Evolutionary conservation across 2,797 vertebrate species (phyloP), one percentile per base, ranked within the genome.

Genomic region (Rousettus madagascariensis): DNA sequence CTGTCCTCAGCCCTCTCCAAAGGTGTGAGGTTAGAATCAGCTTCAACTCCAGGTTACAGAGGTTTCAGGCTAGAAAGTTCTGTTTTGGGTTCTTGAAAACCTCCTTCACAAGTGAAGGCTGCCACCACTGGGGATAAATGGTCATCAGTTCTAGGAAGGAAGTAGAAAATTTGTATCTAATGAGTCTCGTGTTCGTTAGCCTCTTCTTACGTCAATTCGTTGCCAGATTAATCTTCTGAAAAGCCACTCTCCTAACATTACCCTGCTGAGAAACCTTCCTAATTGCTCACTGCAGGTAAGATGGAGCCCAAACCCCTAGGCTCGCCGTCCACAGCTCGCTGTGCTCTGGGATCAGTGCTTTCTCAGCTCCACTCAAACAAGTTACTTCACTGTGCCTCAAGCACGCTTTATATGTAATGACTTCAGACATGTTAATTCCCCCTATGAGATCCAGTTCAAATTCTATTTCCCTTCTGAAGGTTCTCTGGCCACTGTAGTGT

Each of bases 51-150:
- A 78, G 26, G 3, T 88, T 88, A 71, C 55, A 51, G 77, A 92
- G n/a, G 5, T 66, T 95, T 59, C n/a, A 84, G 51, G 26, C 30
- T 57, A 95, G 49, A 80, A 90, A 43, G 5, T 16, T 92, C 38
- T 91, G 53, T 43, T 65, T 86, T 75, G n/a, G 24, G 41, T 93
- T 94, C 78, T 96, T 84, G 19, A 59, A 51, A 59, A 33, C 8
- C 26, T 88, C 20, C 15, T 79, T 5, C 6, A 51, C 28, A 90
- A 87, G 63, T 53, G 38, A 92, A 72, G 51, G 19, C n/a, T 41
- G 30, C 19, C 17, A 33, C 9, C 6, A 6, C 15, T 38, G 36
- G 38, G 49, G 33, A 51, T 87, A n/a, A 80, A 90, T 28, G 22
- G 36, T 80, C 26, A 46, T 49, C 13, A 7, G 6, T 69, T 85